Evolutionary conservation across 2,113 vertebrate genomes (phyloP), one percentile per base, ranked within the genome.

Genomic region (Glaucomys volans): DNA sequence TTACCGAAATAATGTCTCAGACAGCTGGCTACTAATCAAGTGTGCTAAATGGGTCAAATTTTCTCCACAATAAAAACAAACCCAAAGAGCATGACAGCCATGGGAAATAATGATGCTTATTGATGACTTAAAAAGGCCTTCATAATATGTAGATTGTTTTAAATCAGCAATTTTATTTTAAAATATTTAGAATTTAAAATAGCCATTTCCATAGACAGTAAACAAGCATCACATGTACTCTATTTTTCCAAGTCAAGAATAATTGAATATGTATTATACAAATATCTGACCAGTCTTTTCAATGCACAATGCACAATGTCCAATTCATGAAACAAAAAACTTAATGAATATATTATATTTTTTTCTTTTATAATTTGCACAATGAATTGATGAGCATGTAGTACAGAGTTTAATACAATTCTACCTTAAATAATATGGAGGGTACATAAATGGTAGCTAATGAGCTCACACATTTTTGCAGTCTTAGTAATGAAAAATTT

Each of bases 211-310:
- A 54, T 14, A 42, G 2, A 28, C 5, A 9, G 1, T 50, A 92
- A 67, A 75, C 8, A 97, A 96, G 35, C 2, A 79, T 7, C 26
- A 90, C 40, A 17, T 50, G 9, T 35, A 13, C 42, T 90, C 76
- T 93, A 62, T 57, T 95, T 67, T 95, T 91, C 77, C 85, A 95
- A 79, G 30, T 95, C 35, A 95, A 91, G 90, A 96, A 93, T 1
- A 13, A 4, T 57, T 71, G 54, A 94, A 37, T 17, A 80, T 79
- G 52, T 6, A 86, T 76, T 92, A 95, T 17, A 6, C 5, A 69
- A 95, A 69, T 28, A 75, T 24, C 4, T 9, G 10, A 79, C 80
- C 64, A 91, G 1, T 35, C 30, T 69, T 95, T 97, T 64, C 54
- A 96, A 57, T n/a, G n/a, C n/a, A 86, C 10, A 95, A 44, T 59